Base-by-base conservation (phyloP, 2,113 vertebrate species). In the Mormyrus iriodes region DNA sequence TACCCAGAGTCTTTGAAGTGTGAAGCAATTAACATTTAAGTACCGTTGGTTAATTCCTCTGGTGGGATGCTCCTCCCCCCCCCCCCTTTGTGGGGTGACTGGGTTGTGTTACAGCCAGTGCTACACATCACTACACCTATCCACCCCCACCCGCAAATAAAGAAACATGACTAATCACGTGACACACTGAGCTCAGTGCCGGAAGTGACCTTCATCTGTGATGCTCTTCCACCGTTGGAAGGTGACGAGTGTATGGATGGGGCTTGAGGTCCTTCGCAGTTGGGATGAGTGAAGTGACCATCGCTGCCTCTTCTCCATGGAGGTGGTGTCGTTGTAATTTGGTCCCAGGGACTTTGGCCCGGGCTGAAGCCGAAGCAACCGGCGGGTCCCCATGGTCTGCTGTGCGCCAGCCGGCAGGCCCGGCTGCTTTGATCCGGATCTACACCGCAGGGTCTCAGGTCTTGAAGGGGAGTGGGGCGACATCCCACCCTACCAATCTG, bases 11-110 rank as follows among this genome's bases (percentile, higher is more conserved):
- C 93, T 95, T 95, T 94, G 93, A 96, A 94, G 93, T 95, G 93
- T 89, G 92, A 92, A 95, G 92, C 92, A 95, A 94, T 95, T 94
- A 95, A 93, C 87, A 58, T 91, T 92, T 93, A 91, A 94, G 89
- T 91, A 92, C 91, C 89, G 84, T 91, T 90, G 89, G 89, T 90
- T 91, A 94, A 86, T 90, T 88, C 55, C 65, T 65, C 86, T 88
- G 82, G 69, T 89, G 89, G 87, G 90, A 85, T 91, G 39, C 42
- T 24, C 65, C n/a, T 24, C 4, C 58, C 58, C 58, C n/a, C 7
- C 49, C 8, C 24, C 58, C 35, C 88, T 44, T 15, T 46, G 31
- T 49, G 19, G 24, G 31, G 46, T 76, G 61, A 88, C 69, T 82
- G 73, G 51, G 69, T 31, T 82, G 73, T 53, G 31, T 44, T 79